phyloP scores from a whole-genome alignment of 2,888 invertebrate genomes.

The Coenonympha glycerion region DNA sequence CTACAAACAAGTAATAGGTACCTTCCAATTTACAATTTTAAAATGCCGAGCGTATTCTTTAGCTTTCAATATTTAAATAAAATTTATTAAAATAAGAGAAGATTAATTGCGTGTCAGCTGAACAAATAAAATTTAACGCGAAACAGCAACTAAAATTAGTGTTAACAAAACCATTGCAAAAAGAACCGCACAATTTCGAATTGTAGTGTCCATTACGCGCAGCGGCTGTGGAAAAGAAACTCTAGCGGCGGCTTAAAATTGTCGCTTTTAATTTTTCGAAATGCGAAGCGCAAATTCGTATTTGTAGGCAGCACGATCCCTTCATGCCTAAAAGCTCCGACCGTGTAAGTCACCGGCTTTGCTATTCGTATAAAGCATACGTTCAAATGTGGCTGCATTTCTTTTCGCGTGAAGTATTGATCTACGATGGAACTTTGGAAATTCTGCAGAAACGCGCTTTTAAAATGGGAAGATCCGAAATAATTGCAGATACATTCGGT shows the following conservation, averaged over 20 bases:
- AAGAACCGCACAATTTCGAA: slow-evolving; percentile 61
- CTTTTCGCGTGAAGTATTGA: no score
- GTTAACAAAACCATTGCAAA: not conserved
- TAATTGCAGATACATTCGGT: no score
- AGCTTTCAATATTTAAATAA: no score
- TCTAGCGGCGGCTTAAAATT: slow-evolving; percentile 43
- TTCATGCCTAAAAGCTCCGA: slow-evolving; percentile 65
- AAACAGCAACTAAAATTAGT: not conserved
- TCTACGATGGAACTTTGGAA: no score
- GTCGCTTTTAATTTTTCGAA: slow-evolving; percentile 71
- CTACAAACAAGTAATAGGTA: no score
- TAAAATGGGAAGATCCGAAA: no score
- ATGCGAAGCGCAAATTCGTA: slow-evolving; percentile 67
- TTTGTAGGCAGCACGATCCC: slow-evolving; percentile 62
- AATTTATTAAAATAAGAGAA: not conserved
- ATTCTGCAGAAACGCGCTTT: no score
- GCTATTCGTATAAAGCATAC: slow-evolving; percentile 63
- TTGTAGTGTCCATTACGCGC: slow-evolving; percentile 48
- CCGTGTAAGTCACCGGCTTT: slow-evolving; percentile 54
- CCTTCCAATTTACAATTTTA: no score
- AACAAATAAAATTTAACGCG: not conserved
- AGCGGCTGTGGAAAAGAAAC: slow-evolving; percentile 50
- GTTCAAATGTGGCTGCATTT: no score
- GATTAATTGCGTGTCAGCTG: not conserved
- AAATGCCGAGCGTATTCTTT: no score